A percentile compares a stretch with the other conserved stretches of the same genome.
phyloP scores from a whole-genome alignment of 2,113 vertebrate species.

The Chaenogobius annularis region DNA sequence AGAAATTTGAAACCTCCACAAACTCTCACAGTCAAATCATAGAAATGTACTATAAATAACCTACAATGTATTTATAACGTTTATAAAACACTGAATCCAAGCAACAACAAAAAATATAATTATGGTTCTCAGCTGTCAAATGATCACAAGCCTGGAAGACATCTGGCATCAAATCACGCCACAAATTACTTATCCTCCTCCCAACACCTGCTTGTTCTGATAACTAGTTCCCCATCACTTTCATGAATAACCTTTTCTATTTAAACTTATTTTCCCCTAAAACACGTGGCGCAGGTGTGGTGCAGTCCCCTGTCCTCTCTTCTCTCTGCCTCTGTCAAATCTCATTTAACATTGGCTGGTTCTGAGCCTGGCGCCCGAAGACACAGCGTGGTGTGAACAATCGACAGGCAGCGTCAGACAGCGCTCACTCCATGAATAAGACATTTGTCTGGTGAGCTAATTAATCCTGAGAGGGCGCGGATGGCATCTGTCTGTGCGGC shows the following conservation, averaged over 20 bases:
- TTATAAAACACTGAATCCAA: neutral
- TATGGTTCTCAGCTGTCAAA: neutral
- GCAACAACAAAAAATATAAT: neutral
- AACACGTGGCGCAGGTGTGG: slow-evolving; percentile 24
- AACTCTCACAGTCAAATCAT: too few relatives aligned
- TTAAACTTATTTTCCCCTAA: slow-evolving; percentile 13
- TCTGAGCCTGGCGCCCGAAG: slow-evolving; percentile 50
- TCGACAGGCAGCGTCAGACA: slow-evolving; percentile 57
- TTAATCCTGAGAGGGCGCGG: slow-evolving; percentile 69
- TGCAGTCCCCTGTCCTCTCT: neutral
- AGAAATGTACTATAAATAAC: neutral
- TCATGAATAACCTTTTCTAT: slow-evolving; percentile 16
- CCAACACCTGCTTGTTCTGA: neutral
- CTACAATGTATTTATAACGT: neutral
- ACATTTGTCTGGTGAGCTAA: slow-evolving; percentile 67
- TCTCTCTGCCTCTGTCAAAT: slow-evolving; percentile 26
- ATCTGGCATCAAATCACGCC: neutral
- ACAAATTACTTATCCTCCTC: neutral
- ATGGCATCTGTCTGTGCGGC: slow-evolving; percentile 59
- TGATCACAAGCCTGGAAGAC: neutral
- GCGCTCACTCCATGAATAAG: slow-evolving; percentile 67
- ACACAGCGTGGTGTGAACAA: slow-evolving; percentile 58
- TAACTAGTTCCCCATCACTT: neutral
- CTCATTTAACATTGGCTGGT: slow-evolving; percentile 47
- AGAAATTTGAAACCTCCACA: too few relatives aligned